Conservation (phyloP, 2,113 vertebrate genomes). For the Coreoperca whiteheadi region DNA sequence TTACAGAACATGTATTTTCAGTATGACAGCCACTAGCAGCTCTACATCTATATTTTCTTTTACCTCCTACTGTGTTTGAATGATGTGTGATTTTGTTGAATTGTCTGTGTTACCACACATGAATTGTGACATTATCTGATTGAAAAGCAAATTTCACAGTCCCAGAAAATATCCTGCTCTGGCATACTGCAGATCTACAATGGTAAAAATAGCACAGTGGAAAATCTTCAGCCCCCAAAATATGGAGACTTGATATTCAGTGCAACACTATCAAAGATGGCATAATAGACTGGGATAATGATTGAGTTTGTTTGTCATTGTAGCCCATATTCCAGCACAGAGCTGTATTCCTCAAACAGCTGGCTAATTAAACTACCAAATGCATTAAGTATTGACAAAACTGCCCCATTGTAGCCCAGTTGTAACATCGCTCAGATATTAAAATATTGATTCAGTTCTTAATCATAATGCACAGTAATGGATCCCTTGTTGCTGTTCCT, state of each 20-base stretch:
- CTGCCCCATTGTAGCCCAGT: constrained; percentile 10
- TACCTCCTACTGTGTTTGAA: not conserved
- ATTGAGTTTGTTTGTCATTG: constrained; percentile 46
- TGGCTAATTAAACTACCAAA: constrained; percentile 56
- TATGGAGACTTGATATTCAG: constrained; percentile 37
- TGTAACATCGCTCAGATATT: constrained; percentile 40
- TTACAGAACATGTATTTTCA: constrained; percentile 12
- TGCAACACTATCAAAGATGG: constrained; percentile 35
- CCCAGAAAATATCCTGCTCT: constrained; percentile 21
- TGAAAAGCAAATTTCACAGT: constrained; percentile 45
- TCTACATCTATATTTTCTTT: constrained; percentile 5
- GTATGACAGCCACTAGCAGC: not conserved
- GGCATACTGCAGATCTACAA: constrained; percentile 26
- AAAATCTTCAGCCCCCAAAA: constrained; percentile 34
- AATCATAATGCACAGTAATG: constrained; percentile 32
- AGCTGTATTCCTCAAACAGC: constrained; percentile 36
- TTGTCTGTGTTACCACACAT: constrained; percentile 2
- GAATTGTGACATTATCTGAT: constrained; percentile 38
- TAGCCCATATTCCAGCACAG: constrained; percentile 32
- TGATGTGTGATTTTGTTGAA: constrained; percentile 30
- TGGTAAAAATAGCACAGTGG: constrained; percentile 26
- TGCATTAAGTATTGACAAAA: constrained; percentile 48
- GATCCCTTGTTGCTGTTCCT: constrained; percentile 31
- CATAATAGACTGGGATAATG: constrained; percentile 28
- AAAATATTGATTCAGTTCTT: constrained; percentile 53